phyloP scores from a whole-genome alignment of 2,888 invertebrate species.

The Mimas tiliae region DNA sequence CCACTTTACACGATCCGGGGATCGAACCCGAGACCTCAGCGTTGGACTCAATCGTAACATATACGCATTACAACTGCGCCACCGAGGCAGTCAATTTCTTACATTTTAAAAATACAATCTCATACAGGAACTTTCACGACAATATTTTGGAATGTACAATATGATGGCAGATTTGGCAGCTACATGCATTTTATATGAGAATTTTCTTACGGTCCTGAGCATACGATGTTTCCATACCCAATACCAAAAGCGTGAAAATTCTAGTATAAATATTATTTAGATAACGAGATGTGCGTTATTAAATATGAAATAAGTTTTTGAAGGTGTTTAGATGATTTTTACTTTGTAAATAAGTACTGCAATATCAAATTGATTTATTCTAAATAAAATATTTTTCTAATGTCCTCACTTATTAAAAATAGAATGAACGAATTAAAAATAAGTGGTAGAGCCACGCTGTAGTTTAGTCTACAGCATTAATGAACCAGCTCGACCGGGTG shows the following conservation, averaged over 20 bases:
- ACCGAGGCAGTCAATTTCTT: too few species aligned
- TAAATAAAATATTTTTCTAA: too few species aligned
- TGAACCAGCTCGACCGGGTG: too few species aligned
- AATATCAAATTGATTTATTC: too few species aligned
- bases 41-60: too few species aligned
- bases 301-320: not conserved
- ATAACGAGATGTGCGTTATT: not conserved
- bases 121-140: not conserved
- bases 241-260: not conserved
- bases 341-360: not conserved
- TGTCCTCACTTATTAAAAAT: not conserved
- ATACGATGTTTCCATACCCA: not conserved
- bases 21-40: too few species aligned
- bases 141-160: not conserved
- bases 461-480: too few species aligned
- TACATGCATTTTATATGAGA: conserved; percentile 40
- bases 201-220: conserved; percentile 27
- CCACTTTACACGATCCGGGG: too few species aligned
- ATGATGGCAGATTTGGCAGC: not conserved
- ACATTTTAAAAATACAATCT: conserved; percentile 3
- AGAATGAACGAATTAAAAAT: not conserved
- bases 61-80: too few species aligned
- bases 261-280: not conserved
- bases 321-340: not conserved
- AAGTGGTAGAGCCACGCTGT: not conserved